These are phyloP conservation scores for Callipepla squamata DNA, from an alignment of 2,113 vertebrate genomes.

Conservation along the genomic window DNA sequence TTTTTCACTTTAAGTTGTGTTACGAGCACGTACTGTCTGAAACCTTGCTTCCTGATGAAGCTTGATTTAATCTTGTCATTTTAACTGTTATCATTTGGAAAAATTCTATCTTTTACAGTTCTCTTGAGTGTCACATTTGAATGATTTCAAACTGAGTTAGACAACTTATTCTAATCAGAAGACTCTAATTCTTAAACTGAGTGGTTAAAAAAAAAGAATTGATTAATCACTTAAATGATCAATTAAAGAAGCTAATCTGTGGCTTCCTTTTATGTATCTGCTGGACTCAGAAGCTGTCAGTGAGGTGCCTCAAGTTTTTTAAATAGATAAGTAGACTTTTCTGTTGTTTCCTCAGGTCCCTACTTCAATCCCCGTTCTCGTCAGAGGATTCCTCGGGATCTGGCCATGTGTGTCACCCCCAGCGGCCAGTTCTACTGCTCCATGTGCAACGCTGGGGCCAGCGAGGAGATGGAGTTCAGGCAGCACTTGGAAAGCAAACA, in stretches of 20 bases:
- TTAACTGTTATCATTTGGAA: neutral
- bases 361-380: slow-evolving; percentile 95
- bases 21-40: neutral
- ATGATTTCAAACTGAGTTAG: neutral
- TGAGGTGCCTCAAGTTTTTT: neutral
- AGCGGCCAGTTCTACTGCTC: slow-evolving; percentile 99
- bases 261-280: neutral
- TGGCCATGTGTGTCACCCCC: slow-evolving; percentile 98
- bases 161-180: neutral
- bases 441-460: slow-evolving; percentile 95
- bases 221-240: neutral
- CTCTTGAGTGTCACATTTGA: neutral
- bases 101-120: neutral
- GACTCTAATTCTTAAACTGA: neutral
- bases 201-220: neutral
- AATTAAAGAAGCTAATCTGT: neutral
- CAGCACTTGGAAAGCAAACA: slow-evolving; percentile 98
- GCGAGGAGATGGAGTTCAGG: slow-evolving; percentile 94
- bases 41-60: neutral
- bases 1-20: slow-evolving; percentile 10
- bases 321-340: neutral
- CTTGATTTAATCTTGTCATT: neutral
- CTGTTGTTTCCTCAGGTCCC: slow-evolving; percentile 81
- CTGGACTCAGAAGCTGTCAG: neutral
- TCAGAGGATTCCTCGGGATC: slow-evolving; percentile 94